These are phyloP conservation scores for Apamea monoglypha DNA, from an alignment of 2,888 invertebrate species.

Conservation along the genomic window DNA sequence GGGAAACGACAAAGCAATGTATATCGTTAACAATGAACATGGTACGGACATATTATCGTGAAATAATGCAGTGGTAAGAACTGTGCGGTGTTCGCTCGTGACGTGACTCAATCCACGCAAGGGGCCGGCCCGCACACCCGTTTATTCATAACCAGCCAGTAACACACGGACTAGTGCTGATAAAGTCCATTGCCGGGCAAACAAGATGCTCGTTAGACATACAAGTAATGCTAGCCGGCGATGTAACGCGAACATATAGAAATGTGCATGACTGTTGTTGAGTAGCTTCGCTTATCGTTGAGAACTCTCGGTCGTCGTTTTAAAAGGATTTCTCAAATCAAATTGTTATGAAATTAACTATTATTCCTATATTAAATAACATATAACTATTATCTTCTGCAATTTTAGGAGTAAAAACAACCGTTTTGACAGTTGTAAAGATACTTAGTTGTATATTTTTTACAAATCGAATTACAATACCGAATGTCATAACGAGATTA, in stretches of 20 bases:
- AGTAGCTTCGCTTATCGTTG: slow-evolving; percentile 52
- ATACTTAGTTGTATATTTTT: slow-evolving; percentile 13
- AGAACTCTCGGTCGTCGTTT: slow-evolving; percentile 48
- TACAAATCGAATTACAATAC: slow-evolving; percentile 26
- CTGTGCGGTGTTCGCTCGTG: slow-evolving; percentile 81
- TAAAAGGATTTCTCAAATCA: slow-evolving; percentile 46
- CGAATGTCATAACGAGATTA: slow-evolving; percentile 38
- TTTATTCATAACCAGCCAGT: slow-evolving; percentile 67
- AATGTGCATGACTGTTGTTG: slow-evolving; percentile 28
- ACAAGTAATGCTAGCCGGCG: slow-evolving; percentile 25
- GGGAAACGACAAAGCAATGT: slow-evolving; percentile 70
- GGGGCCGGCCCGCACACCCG: slow-evolving; percentile 78
- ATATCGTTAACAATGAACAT: slow-evolving; percentile 65
- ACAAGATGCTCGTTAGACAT: slow-evolving; percentile 47
- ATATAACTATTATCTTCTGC: background rate
- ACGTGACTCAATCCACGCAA: slow-evolving; percentile 82
- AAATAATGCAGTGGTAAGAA: slow-evolving; percentile 74
- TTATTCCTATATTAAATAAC: slow-evolving; percentile 1
- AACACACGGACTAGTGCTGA: slow-evolving; percentile 52
- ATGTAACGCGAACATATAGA: slow-evolving; percentile 55
- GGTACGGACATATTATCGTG: slow-evolving; percentile 68
- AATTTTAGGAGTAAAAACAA: background rate
- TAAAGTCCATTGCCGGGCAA: slow-evolving; percentile 66
- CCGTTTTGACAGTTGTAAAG: background rate
- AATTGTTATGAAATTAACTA: slow-evolving; percentile 33